Conservation (phyloP, 92 coral and sea anemone genomes). For the Epizoanthus illoricatus region DNA sequence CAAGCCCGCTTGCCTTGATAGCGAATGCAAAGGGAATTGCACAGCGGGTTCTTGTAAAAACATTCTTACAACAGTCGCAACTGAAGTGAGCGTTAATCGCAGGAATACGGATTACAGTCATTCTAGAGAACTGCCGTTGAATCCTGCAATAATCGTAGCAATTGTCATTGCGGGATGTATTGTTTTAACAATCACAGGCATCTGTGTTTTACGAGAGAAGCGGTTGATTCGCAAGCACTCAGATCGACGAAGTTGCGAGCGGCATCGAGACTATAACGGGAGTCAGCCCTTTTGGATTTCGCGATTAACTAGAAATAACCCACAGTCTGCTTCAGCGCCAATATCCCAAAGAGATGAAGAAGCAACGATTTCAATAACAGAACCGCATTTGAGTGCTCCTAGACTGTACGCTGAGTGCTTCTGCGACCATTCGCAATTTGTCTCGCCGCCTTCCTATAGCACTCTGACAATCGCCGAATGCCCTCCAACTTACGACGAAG, state of each 20-base stretch:
- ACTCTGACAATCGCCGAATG: slow-evolving; percentile 29
- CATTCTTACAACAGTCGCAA: background rate
- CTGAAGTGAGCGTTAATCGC: background rate
- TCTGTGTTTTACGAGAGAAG: slow-evolving; percentile 33
- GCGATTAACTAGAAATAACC: slow-evolving; percentile 36
- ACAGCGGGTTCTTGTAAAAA: background rate
- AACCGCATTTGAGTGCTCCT: slow-evolving; percentile 7
- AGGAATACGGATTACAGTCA: background rate
- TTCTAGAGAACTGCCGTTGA: slow-evolving; percentile 9
- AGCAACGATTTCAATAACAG: slow-evolving; percentile 13
- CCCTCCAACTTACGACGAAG: slow-evolving; percentile 36
- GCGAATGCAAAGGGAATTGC: background rate
- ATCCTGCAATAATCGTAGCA: slow-evolving; percentile 34
- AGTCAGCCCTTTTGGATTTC: slow-evolving; percentile 33
- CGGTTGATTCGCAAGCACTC: slow-evolving; percentile 25
- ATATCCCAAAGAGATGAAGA: slow-evolving; percentile 18
- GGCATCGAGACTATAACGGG: background rate
- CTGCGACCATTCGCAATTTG: background rate
- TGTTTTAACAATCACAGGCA: slow-evolving; percentile 22
- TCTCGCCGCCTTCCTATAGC: slow-evolving; percentile 26
- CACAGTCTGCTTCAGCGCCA: slow-evolving; percentile 20
- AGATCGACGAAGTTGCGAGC: slow-evolving; percentile 12
- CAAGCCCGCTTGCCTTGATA: slow-evolving; percentile 1
- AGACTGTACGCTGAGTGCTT: background rate
- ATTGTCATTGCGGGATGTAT: slow-evolving; percentile 39